Evolutionary conservation across 2,113 vertebrate species (phyloP), one percentile per base, ranked within the genome.

Genomic region (Lathamus discolor): DNA sequence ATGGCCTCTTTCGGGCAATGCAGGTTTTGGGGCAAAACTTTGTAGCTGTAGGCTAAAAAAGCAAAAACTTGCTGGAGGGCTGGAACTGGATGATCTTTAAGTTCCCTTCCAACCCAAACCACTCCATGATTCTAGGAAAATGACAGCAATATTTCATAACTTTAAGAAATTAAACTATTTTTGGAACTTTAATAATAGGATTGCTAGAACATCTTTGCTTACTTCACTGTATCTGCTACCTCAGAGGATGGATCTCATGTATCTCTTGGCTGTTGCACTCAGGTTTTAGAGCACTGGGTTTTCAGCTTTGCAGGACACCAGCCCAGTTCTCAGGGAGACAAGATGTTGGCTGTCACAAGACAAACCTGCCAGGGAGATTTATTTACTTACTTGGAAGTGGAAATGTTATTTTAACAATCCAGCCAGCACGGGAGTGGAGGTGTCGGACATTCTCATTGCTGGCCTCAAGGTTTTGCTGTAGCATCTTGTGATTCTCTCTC

Each of bases 351-450:
- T 90, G 85, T 90, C 82, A 95, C 59, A 96, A 90, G 73, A 90
- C 79, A 91, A 96, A 91, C 87, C 88, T 83, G 83, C 78, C 79
- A 93, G 83, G 33, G 67, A 85, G 85, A 88, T 96, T 91, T 95
- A 88, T 96, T 96, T 93, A 83, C 90, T 91, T 81, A 78, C 94
- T 94, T 96, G 94, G 95, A 96, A 94, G 64, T 17, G 55, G 75
- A 90, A 93, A 51, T 90, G 88, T 95, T 96, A 49, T 83, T 96
- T 89, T 80, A 95, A 89, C 76, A 94, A 79, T 44, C 55, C 70
- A 89, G 84, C 91, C 94, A 96, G 72, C 72, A 33, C 3, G 4
- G 80, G 90, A 96, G 80, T 67, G 74, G 78, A 95, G 84, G 87
- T 87, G 87, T 80, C 62, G 75, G 84, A 78, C 46, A 46, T 37